Percentiles rank a stretch among this genome's conserved stretches.
Evolutionary conservation across 2,797 vertebrate species (phyloP).

Genomic region (Lepus oiostolus): DNA sequence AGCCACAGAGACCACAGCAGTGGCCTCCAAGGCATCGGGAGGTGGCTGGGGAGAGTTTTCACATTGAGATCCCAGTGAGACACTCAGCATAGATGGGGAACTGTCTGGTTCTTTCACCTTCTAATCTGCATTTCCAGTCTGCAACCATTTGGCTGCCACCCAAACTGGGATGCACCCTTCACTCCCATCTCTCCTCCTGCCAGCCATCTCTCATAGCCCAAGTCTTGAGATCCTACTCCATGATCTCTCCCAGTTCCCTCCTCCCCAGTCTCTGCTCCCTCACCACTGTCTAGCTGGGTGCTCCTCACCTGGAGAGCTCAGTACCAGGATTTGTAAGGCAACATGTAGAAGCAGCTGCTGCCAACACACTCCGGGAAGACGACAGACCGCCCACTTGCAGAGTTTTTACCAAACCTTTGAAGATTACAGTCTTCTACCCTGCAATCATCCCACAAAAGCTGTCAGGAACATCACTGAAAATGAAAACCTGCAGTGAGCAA

Average conservation of each 20-base stretch:
- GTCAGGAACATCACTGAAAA: slow-evolving; percentile 73
- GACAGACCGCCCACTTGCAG: slow-evolving; percentile 72
- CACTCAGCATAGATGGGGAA: no score
- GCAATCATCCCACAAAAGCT: slow-evolving; percentile 73
- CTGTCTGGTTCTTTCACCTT: background rate
- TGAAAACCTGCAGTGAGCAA: slow-evolving; percentile 72
- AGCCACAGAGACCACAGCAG: fast-evolving
- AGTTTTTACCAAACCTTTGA: slow-evolving; percentile 78
- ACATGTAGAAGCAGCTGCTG: slow-evolving; percentile 29
- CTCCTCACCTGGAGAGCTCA: background rate
- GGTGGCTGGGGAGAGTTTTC: background rate
- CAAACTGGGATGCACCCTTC: background rate
- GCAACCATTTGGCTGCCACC: background rate
- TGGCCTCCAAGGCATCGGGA: background rate
- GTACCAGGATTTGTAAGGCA: slow-evolving; percentile 51
- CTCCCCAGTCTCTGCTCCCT: no score
- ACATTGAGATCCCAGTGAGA: background rate
- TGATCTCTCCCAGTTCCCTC: fast-evolving
- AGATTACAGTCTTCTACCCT: slow-evolving; percentile 69
- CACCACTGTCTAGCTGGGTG: background rate
- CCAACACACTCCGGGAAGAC: slow-evolving; percentile 31
- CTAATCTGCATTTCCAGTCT: background rate
- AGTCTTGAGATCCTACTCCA: fast-evolving
- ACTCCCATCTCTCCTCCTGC: background rate
- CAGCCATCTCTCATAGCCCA: background rate